These are phyloP conservation scores for Nasua narica DNA, from an alignment of 2,797 vertebrate genomes.

Conservation along the genomic window DNA sequence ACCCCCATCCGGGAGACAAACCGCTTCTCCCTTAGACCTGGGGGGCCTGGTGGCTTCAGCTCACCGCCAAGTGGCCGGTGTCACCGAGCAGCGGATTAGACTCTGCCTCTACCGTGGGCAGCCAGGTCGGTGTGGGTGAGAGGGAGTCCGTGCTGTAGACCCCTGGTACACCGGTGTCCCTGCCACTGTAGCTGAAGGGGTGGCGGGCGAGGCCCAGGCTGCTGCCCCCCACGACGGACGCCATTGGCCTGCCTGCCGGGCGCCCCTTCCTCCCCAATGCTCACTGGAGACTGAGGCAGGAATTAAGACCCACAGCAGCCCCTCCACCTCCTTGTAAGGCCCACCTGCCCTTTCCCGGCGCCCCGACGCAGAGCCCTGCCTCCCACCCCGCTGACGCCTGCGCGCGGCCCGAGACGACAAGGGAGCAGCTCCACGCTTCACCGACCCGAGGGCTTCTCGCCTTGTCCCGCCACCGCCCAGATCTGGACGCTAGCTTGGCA, in stretches of 20 bases:
- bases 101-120: too few species aligned
- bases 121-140: not conserved
- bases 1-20: not conserved
- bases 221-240: not conserved
- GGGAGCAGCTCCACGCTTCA: not conserved
- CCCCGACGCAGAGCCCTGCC: not conserved
- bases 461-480: too few species aligned
- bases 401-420: not conserved
- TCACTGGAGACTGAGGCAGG: not conserved
- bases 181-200: not conserved
- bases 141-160: not conserved
- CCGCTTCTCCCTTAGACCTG: not conserved
- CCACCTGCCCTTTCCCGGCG: not conserved
- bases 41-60: not conserved
- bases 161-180: too few species aligned
- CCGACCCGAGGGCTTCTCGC: not conserved
- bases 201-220: not conserved
- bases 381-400: not conserved
- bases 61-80: not conserved
- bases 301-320: not conserved
- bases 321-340: not conserved
- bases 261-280: not conserved
- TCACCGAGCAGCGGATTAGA: too few species aligned
- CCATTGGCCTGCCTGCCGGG: not conserved
- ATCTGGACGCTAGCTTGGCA: not conserved